phyloP scores from a whole-genome alignment of 2,797 vertebrate species.

The Meriones psammophilus region DNA sequence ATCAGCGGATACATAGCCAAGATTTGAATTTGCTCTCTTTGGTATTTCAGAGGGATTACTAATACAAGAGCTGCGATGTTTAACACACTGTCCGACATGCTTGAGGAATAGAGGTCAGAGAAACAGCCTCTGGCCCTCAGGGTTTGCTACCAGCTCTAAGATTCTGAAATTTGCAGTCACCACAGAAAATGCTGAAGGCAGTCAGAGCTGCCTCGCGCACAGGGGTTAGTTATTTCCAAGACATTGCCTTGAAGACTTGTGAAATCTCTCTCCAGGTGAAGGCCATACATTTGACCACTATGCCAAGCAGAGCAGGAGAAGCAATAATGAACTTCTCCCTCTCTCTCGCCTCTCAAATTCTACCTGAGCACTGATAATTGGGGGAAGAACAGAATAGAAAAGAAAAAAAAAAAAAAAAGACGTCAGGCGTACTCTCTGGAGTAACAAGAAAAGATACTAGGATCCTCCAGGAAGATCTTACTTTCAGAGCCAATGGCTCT shows the following conservation, averaged over 20 bases:
- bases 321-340: neutral
- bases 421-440: neutral
- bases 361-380: neutral
- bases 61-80: neutral
- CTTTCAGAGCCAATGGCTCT: neutral
- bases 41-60: conserved; percentile 46
- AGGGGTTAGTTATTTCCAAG: neutral
- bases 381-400: no score
- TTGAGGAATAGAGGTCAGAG: neutral
- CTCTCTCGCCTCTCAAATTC: neutral
- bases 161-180: neutral
- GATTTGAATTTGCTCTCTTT: neutral
- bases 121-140: neutral
- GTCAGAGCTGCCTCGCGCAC: neutral
- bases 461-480: neutral
- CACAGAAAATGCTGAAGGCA: neutral
- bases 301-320: neutral
- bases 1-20: neutral
- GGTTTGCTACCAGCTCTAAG: neutral
- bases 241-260: neutral
- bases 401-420: neutral
- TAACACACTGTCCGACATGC: neutral
- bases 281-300: neutral
- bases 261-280: neutral
- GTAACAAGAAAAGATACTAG: neutral